These are phyloP conservation scores for Prochilodus magdalenae DNA, from an alignment of 2,113 vertebrate species.

Conservation along the genomic window DNA sequence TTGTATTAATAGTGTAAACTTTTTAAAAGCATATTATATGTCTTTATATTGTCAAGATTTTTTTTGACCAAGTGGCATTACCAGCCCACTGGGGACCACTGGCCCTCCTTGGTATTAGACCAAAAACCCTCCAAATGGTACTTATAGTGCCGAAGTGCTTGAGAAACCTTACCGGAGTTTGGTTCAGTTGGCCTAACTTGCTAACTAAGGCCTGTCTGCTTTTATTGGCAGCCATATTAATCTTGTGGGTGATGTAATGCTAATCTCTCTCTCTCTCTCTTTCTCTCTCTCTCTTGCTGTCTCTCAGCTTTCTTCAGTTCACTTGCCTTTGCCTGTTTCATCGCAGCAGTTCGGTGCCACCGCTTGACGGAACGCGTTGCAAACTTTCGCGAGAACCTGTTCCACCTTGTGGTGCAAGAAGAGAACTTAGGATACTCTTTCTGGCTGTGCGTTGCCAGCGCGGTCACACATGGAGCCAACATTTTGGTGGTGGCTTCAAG, in stretches of 20 bases:
- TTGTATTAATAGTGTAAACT: no score
- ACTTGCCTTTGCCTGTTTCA: slow-evolving; percentile 84
- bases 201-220: no score
- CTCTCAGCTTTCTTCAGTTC: slow-evolving; percentile 81
- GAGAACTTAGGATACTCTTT: slow-evolving; percentile 88
- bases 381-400: slow-evolving; percentile 88
- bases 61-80: no score
- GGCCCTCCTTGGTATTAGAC: no score
- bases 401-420: slow-evolving; percentile 84
- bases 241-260: background rate
- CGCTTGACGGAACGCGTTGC: slow-evolving; percentile 86
- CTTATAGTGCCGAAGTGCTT: no score
- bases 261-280: background rate
- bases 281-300: background rate
- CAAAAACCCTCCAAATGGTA: no score
- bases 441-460: slow-evolving; percentile 91
- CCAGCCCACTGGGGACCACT: no score
- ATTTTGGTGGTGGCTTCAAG: slow-evolving; percentile 87
- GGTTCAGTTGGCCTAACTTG: no score
- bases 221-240: no score
- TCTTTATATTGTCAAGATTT: no score
- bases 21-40: no score
- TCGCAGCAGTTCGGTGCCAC: slow-evolving; percentile 85
- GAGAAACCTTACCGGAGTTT: no score
- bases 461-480: slow-evolving; percentile 82